These are phyloP conservation scores for Apamea epomidion DNA, from an alignment of 2,888 invertebrate genomes.

Conservation along the genomic window DNA sequence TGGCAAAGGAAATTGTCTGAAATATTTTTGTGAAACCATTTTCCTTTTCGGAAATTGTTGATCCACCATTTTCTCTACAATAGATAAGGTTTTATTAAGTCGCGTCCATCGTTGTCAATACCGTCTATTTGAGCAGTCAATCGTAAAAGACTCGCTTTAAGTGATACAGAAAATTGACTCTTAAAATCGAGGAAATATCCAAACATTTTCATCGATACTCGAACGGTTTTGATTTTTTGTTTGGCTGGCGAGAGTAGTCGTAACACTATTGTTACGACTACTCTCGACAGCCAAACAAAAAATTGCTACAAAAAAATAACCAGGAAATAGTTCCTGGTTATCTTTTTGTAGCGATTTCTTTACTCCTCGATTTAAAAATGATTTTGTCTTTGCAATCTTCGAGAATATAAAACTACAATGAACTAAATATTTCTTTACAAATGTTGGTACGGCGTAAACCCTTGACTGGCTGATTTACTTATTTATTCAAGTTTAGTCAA, in stretches of 20 bases:
- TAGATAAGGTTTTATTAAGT: conserved; percentile 50
- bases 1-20: conserved; percentile 50
- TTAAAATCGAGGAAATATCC: conserved; percentile 20
- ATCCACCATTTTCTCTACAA: conserved; percentile 44
- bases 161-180: conserved; percentile 29
- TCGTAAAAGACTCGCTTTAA: conserved; percentile 23
- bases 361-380: neutral
- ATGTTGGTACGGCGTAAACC: neutral
- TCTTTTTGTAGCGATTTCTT: neutral
- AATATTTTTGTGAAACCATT: conserved; percentile 42
- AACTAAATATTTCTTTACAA: neutral
- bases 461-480: neutral
- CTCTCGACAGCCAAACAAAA: no score
- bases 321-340: neutral
- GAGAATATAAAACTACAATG: neutral
- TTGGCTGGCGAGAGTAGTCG: neutral
- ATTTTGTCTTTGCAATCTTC: neutral
- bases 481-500: neutral
- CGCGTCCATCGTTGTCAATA: conserved; percentile 38
- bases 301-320: no score
- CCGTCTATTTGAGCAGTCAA: conserved; percentile 29
- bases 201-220: conserved; percentile 32
- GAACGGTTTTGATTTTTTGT: conserved; percentile 6
- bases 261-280: no score
- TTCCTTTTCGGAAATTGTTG: conserved; percentile 49